A percentile compares a stretch with the other conserved stretches of the same genome.
phyloP scores from a whole-genome alignment of 2,797 vertebrate genomes.

The Crenichthys baileyi region DNA sequence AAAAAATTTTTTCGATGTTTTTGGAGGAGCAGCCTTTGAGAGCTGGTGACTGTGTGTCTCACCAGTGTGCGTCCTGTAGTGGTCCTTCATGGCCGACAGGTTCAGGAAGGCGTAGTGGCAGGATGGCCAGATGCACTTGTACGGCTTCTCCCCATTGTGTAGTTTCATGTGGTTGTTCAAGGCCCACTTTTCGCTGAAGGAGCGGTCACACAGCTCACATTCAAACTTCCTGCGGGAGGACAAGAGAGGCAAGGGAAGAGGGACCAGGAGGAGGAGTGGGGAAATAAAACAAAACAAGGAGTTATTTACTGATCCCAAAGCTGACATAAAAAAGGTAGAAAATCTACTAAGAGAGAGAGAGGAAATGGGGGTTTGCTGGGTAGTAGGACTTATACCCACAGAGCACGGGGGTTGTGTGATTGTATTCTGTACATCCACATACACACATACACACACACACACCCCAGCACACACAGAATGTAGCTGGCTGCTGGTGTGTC shows the following conservation, averaged over 20 bases:
- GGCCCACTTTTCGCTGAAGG: constrained; percentile 98
- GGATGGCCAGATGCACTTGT: constrained; percentile 94
- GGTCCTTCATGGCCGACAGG: constrained; percentile 97
- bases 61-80: constrained; percentile 98
- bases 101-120: constrained; percentile 98
- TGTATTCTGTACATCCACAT: constrained; percentile 54
- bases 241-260: constrained; percentile 41
- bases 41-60: constrained; percentile 51
- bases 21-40: neutral
- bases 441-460: constrained; percentile 47
- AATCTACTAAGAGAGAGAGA: constrained; percentile 61
- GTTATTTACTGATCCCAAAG: constrained; percentile 77
- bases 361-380: constrained; percentile 63
- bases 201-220: constrained; percentile 93
- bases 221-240: constrained; percentile 90
- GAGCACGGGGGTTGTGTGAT: constrained; percentile 50
- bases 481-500: constrained; percentile 86
- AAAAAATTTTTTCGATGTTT: neutral
- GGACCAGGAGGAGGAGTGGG: constrained; percentile 21
- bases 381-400: constrained; percentile 65
- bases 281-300: constrained; percentile 21
- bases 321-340: constrained; percentile 63
- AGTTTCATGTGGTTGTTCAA: constrained; percentile 99
- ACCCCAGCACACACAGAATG: constrained; percentile 44
- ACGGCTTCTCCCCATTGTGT: constrained; percentile 96